Percentiles rank a stretch among this genome's conserved stretches.
Evolutionary conservation across 2,888 invertebrate species (phyloP).

Genomic region (Stramonita haemastoma): DNA sequence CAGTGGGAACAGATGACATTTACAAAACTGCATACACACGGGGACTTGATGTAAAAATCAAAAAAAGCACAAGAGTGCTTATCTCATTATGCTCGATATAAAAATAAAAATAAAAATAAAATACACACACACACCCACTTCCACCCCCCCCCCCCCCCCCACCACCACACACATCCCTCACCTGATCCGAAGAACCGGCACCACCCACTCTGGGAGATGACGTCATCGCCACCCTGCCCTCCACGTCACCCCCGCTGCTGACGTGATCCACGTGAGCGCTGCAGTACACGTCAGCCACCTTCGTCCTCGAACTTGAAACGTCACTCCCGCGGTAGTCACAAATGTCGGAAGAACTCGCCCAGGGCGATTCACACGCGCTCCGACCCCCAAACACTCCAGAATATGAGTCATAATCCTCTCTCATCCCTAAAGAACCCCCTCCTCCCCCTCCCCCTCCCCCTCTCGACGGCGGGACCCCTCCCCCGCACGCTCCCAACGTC

Average conservation of each 20-base stretch:
- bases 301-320: conserved; percentile 49
- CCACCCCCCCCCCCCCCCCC: no score
- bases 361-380: background rate
- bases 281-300: conserved; percentile 76
- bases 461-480: background rate
- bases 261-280: conserved; percentile 70
- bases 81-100: no score
- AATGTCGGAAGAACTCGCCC: background rate
- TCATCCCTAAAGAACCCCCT: background rate
- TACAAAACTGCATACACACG: no score
- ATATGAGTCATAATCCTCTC: background rate
- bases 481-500: background rate
- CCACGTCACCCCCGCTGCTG: conserved; percentile 73
- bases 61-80: no score
- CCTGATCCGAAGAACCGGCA: conserved; percentile 62
- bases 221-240: conserved; percentile 80
- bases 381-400: background rate
- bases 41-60: no score
- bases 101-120: no score
- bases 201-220: conserved; percentile 66
- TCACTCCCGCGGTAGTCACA: background rate
- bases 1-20: no score
- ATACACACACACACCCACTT: background rate
- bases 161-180: conserved; percentile 46
- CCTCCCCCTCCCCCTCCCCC: background rate